Evolutionary conservation across 2,113 vertebrate genomes (phyloP).

Genomic region (Lepus americanus): DNA sequence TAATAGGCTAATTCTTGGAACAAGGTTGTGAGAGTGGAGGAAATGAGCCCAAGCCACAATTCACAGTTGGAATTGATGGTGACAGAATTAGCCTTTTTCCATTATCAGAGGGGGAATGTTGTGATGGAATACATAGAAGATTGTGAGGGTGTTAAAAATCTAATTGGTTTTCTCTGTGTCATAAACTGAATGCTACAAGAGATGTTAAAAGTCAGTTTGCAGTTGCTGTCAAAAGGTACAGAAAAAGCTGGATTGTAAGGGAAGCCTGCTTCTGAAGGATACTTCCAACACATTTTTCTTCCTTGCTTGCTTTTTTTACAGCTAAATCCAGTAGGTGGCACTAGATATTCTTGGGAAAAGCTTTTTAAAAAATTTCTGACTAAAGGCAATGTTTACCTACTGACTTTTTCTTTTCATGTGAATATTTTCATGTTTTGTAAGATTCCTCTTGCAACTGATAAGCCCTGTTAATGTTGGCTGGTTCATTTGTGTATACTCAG

Average conservation of each 20-base stretch:
- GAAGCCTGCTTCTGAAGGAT: background rate
- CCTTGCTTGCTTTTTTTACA: background rate
- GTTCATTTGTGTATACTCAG: background rate
- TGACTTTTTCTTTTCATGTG: constrained; percentile 41
- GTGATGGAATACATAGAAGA: background rate
- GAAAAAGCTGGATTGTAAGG: background rate
- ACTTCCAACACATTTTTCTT: background rate
- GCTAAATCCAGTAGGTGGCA: constrained; percentile 83
- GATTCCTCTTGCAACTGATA: background rate
- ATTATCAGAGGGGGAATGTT: background rate
- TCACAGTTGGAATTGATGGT: background rate
- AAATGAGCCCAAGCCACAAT: background rate
- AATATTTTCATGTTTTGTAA: background rate
- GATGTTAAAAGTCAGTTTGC: background rate
- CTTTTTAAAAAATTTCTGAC: background rate
- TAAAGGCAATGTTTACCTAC: background rate
- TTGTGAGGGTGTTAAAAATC: background rate
- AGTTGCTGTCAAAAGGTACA: background rate
- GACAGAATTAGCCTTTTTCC: background rate
- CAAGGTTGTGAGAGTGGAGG: too few species aligned
- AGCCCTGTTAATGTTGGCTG: background rate
- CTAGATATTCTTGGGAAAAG: constrained; percentile 68
- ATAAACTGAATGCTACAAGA: background rate
- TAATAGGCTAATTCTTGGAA: background rate
- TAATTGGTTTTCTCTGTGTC: background rate